Percentiles rank a stretch among this genome's conserved stretches.
These are phyloP conservation scores for Albula goreensis DNA, from an alignment of 2,113 vertebrate genomes.

Conservation along the genomic window DNA sequence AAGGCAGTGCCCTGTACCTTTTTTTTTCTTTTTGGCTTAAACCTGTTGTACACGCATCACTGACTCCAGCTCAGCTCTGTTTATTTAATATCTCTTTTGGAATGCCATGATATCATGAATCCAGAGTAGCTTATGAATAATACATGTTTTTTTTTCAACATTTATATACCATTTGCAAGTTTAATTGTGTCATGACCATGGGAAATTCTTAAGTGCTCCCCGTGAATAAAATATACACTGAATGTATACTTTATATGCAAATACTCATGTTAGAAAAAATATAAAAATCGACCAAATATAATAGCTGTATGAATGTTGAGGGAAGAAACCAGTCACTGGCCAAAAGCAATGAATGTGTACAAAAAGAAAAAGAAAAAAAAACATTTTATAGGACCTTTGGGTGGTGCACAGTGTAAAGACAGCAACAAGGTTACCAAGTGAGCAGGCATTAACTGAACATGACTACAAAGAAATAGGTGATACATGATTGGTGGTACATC, in stretches of 20 bases:
- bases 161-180: neutral
- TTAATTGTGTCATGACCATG: neutral
- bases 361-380: too few species aligned
- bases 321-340: neutral
- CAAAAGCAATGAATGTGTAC: too few species aligned
- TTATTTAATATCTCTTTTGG: neutral
- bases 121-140: neutral
- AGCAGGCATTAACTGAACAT: too few species aligned
- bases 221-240: neutral
- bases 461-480: too few species aligned
- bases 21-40: neutral
- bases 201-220: neutral
- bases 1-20: too few species aligned
- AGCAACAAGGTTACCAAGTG: too few species aligned
- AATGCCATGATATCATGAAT: neutral
- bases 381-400: too few species aligned
- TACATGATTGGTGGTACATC: too few species aligned
- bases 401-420: too few species aligned
- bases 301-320: neutral
- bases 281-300: neutral
- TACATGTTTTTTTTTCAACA: neutral
- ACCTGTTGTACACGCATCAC: neutral
- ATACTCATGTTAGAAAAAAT: neutral
- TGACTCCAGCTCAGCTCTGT: neutral
- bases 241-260: neutral